Base-by-base conservation (phyloP, 2,113 vertebrate species). In the Coturnix japonica region DNA sequence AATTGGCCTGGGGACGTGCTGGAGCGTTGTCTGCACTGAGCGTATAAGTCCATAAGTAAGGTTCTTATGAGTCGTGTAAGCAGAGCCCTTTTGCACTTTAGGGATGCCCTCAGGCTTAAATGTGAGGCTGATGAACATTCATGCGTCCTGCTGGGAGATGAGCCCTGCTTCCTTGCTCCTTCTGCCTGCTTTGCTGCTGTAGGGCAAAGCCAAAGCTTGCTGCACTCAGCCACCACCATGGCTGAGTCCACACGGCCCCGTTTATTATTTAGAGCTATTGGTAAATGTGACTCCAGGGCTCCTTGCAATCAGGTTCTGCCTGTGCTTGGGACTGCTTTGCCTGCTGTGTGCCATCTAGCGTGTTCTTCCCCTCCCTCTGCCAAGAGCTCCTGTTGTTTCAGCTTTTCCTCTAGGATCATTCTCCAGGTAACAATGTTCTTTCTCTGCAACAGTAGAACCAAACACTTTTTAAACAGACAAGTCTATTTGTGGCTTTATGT, bases 391-490 rank as follows among this genome's bases (percentile, higher is more conserved):
- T 30, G 0, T 41, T 80, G 39, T 67, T 31, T 46, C 67, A 47
- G 54, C 81, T 73, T 57, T n/a, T 81, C 74, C 86, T 69, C 74
- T 8, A 37, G 81, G 63, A 72, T 81, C 78, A 11, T 92, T 95
- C 92, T 96, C 91, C 91, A 85, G 94, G 94, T 87, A 39, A 89
- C 84, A 67, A 93, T 92, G 92, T 95, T 95, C 96, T 91, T 92
- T 92, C 64, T 60, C 75, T 67, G 51, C 47, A 71, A 67, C 65
- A 57, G 16, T 74, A 80, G 94, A 92, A 28, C n/a, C 56, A 57
- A 80, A 44, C 8, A 6, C 54, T 82, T 51, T 22, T 81, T 75
- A 77, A 30, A 41, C 41, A 69, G 54, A 51, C 51, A 74, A 35
- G 11, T 77, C 46, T 74, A 43, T 78, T 4, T 47, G 53, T 75